Percentiles rank a stretch among this genome's conserved stretches.
Evolutionary conservation across 2,888 invertebrate genomes (phyloP).

Genomic region (Acanthoscelides obtectus): DNA sequence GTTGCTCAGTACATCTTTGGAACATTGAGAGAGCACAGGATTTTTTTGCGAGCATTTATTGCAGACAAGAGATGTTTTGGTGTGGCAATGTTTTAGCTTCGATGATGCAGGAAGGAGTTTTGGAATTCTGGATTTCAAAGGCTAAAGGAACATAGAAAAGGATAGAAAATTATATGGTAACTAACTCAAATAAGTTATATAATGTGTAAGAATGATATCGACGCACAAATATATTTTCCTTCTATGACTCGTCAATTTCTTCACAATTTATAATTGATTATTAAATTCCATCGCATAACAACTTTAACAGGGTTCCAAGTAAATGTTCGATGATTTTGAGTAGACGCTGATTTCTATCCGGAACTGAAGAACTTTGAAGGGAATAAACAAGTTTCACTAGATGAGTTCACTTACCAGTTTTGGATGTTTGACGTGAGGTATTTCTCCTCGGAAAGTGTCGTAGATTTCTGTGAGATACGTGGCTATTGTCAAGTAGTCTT

Average conservation of each 20-base stretch:
- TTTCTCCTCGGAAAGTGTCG: constrained; percentile 86
- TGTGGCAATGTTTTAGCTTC: constrained; percentile 8
- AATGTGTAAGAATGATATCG: too few relatives aligned
- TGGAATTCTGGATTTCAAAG: constrained; percentile 12
- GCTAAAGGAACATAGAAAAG: background rate
- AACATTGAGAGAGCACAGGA: background rate
- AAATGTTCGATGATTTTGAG: background rate
- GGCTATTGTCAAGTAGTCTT: constrained; percentile 71
- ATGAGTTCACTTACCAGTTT: constrained; percentile 55
- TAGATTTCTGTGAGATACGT: constrained; percentile 86
- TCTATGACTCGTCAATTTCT: too few relatives aligned
- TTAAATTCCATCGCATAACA: too few relatives aligned
- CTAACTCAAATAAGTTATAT: background rate
- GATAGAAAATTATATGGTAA: constrained; percentile 4
- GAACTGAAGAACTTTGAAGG: too few relatives aligned
- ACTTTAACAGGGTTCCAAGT: too few relatives aligned
- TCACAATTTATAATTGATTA: too few relatives aligned
- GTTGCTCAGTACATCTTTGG: background rate
- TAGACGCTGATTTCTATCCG: background rate
- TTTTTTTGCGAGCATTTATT: background rate
- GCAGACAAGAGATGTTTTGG: background rate
- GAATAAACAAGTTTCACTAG: background rate
- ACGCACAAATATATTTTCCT: too few relatives aligned
- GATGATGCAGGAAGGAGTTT: constrained; percentile 11
- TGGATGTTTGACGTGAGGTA: constrained; percentile 74